A percentile compares a stretch with the other conserved stretches of the same genome.
These are phyloP conservation scores for Alouatta caraya DNA, from an alignment of 2,797 vertebrate genomes.

Conservation along the genomic window DNA sequence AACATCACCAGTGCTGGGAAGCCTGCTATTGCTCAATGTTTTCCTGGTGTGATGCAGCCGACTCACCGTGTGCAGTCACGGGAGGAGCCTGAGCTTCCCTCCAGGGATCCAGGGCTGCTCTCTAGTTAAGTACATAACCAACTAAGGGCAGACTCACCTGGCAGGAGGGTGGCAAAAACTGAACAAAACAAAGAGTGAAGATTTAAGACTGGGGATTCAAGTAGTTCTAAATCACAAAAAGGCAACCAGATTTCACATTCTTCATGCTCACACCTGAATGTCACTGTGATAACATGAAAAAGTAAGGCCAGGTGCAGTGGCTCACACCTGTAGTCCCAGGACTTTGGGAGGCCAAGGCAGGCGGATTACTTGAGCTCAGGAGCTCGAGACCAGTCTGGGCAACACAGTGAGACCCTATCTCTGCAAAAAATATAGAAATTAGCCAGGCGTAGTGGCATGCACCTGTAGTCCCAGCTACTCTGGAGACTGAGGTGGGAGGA, in stretches of 20 bases:
- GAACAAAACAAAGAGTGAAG: conserved; percentile 9
- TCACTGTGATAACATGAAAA: background rate
- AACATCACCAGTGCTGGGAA: background rate
- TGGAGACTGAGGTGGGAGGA: background rate
- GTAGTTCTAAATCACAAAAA: background rate
- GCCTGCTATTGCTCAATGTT: background rate
- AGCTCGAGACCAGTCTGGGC: background rate
- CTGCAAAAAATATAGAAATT: background rate
- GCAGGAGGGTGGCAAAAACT: background rate
- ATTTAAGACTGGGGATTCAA: background rate
- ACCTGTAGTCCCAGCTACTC: background rate
- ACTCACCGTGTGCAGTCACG: background rate
- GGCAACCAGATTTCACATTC: background rate
- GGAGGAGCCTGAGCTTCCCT: background rate
- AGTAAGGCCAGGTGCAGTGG: background rate
- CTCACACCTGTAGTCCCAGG: background rate
- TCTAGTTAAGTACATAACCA: background rate
- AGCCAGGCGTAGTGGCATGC: background rate
- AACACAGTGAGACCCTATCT: background rate
- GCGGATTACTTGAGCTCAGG: background rate
- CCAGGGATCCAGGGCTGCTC: background rate
- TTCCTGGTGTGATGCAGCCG: background rate
- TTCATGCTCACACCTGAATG: background rate
- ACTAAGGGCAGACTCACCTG: background rate
- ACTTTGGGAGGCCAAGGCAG: background rate